Percentiles rank a stretch among this genome's conserved stretches.
phyloP scores from a whole-genome alignment of 2,113 vertebrate species.

The Felis catus region F.catus_Fca126_mat1.0 CM031412.1:204892501-204893000 shows the following conservation, averaged over 20 bases:
- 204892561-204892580: not conserved
- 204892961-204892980: no score
- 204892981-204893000: not conserved
- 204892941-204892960: not conserved
- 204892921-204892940: constrained; percentile 46
- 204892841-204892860: not conserved
- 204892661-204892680: not conserved
- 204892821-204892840: not conserved
- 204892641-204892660: not conserved
- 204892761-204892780: not conserved
- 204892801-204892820: not conserved
- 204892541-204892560: not conserved
- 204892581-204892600: not conserved
- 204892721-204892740: not conserved
- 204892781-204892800: not conserved
- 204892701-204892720: no score
- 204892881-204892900: not conserved
- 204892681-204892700: not conserved
- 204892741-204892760: not conserved
- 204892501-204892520: not conserved
- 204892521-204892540: not conserved
- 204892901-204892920: not conserved
- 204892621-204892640: not conserved
- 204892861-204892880: not conserved
- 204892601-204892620: not conserved